Percentiles rank a stretch among this genome's conserved stretches.
These are phyloP conservation scores for Garra rufa DNA, from an alignment of 2,113 vertebrate genomes.

Conservation along the genomic window DNA sequence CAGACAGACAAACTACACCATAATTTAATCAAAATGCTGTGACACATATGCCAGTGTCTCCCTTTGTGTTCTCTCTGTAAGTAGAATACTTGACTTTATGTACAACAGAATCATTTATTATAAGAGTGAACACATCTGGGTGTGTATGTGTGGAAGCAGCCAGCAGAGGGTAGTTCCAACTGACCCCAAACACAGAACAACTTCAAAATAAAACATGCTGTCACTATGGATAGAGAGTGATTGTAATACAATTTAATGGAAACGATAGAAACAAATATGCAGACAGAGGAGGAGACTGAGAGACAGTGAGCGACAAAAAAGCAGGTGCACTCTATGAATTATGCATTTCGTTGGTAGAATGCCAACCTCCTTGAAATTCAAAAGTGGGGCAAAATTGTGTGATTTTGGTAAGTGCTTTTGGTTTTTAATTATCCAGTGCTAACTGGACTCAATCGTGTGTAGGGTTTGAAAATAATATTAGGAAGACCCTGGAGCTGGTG, in stretches of 20 bases:
- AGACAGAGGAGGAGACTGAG: slow-evolving; percentile 23
- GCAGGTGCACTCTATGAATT: slow-evolving; percentile 23
- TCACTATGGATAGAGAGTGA: background rate
- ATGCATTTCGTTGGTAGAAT: slow-evolving; percentile 33
- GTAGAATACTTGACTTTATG: background rate
- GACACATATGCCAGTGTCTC: background rate
- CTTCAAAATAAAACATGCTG: slow-evolving; percentile 36
- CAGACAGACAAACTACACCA: background rate
- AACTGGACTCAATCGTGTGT: slow-evolving; percentile 13
- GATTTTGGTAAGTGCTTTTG: background rate
- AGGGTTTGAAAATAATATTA: slow-evolving; percentile 21
- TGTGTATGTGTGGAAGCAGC: background rate
- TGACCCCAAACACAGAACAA: background rate
- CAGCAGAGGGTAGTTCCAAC: background rate
- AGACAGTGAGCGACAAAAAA: slow-evolving; percentile 7
- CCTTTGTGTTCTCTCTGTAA: background rate
- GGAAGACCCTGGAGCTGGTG: background rate
- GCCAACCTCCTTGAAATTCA: slow-evolving; percentile 20
- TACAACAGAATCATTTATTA: background rate
- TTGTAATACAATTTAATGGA: slow-evolving; percentile 24
- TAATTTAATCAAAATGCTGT: background rate
- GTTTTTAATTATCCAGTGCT: slow-evolving; percentile 6
- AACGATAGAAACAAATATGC: background rate
- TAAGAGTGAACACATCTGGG: background rate
- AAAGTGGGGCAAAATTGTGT: slow-evolving; percentile 22